These are phyloP conservation scores for Cheirogaleus major DNA, from an alignment of 2,797 vertebrate species.

Conservation along the genomic window DNA sequence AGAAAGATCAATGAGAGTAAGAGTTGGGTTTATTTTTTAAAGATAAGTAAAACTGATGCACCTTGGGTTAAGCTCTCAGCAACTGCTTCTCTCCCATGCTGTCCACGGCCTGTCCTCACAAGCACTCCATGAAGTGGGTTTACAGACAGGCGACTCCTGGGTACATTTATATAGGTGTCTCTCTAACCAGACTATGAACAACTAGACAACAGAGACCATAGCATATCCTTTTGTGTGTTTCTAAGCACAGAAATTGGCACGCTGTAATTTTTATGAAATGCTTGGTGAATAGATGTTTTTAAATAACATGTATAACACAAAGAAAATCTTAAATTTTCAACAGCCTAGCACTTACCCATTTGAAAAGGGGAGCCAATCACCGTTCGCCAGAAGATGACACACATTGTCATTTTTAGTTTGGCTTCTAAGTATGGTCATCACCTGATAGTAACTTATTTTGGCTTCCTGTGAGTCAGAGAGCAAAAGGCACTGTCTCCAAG, in stretches of 20 bases:
- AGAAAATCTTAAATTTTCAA: conserved; percentile 21
- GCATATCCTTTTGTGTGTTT: neutral
- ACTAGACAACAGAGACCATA: neutral
- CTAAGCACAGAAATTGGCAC: neutral
- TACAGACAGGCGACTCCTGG: neutral
- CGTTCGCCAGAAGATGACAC: neutral
- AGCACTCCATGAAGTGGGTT: too few relatives aligned
- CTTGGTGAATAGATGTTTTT: neutral
- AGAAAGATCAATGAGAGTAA: neutral
- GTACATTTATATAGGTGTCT: neutral
- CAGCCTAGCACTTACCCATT: neutral
- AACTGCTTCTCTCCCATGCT: neutral
- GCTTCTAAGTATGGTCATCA: conserved; percentile 61
- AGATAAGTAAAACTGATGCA: neutral
- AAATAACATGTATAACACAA: neutral
- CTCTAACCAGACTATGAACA: neutral
- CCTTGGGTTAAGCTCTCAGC: neutral
- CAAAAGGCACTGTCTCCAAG: conserved; percentile 55
- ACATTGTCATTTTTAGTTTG: conserved; percentile 58
- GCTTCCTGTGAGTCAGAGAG: conserved; percentile 74
- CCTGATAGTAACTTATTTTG: conserved; percentile 71
- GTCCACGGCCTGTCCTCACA: neutral
- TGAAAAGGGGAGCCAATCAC: neutral
- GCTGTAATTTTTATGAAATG: neutral
- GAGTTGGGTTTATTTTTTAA: neutral